Conservation (phyloP, 2,888 invertebrate species). For the Steinernema carpocapsae region DNA sequence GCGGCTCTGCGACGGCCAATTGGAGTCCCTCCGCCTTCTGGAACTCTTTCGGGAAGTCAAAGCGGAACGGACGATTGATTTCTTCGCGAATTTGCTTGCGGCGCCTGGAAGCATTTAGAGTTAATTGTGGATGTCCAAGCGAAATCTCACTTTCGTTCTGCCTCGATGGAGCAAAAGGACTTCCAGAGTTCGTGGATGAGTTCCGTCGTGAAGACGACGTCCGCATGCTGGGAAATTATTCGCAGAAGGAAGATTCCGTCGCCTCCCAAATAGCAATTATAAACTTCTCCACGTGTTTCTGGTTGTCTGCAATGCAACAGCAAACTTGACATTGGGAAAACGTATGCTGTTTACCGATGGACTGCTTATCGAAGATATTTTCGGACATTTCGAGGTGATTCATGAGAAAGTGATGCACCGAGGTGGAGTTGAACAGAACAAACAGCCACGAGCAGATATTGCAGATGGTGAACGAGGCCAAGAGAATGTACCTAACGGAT, state of each 20-base stretch:
- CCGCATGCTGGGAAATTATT: conserved; percentile 65
- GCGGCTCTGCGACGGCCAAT: neutral
- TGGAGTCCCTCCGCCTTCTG: conserved; percentile 14
- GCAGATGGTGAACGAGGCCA: conserved; percentile 56
- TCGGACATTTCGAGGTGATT: conserved; percentile 67
- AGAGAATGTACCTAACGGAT: conserved; percentile 58
- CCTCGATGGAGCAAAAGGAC: conserved; percentile 58
- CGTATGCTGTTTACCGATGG: neutral
- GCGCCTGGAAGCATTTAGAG: neutral
- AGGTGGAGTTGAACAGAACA: conserved; percentile 59
- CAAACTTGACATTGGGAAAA: neutral
- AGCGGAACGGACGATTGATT: conserved; percentile 12
- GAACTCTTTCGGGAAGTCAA: conserved; percentile 5
- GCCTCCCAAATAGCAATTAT: conserved; percentile 61
- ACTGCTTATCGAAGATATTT: conserved; percentile 44
- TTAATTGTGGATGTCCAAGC: neutral
- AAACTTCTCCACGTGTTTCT: conserved; percentile 56
- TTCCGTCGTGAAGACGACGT: conserved; percentile 63
- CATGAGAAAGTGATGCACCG: conserved; percentile 62
- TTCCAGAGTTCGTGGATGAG: conserved; percentile 56
- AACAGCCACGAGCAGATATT: conserved; percentile 54
- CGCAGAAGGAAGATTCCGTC: conserved; percentile 66
- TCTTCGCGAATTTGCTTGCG: conserved; percentile 26
- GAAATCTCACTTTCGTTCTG: conserved; percentile 54
- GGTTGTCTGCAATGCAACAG: conserved; percentile 50